phyloP scores from a whole-genome alignment of 2,888 invertebrate species.

The Oxycera nigricornis region DNA sequence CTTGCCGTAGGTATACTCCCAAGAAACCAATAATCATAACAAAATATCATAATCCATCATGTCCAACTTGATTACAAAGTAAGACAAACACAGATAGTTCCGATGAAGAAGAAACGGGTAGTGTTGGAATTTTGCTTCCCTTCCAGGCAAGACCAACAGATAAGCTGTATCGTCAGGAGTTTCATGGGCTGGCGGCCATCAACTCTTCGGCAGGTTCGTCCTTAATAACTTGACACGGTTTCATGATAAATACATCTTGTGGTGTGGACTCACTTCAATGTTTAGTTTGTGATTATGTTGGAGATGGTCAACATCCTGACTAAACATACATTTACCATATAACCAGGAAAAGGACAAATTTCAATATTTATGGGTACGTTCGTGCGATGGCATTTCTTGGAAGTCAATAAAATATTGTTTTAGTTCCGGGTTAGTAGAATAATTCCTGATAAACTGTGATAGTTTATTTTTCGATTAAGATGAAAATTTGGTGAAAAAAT shows the following conservation, averaged over 20 bases:
- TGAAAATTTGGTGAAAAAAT: too few species aligned
- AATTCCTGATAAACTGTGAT: too few species aligned
- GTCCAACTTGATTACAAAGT: constrained; percentile 33
- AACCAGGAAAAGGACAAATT: too few species aligned
- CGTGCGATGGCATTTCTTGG: too few species aligned
- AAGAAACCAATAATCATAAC: constrained; percentile 29
- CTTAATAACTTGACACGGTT: constrained; percentile 26
- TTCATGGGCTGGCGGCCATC: constrained; percentile 6
- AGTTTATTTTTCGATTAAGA: too few species aligned
- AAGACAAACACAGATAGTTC: neutral
- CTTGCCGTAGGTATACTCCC: constrained; percentile 22
- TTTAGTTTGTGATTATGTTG: too few species aligned
- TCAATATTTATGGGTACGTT: too few species aligned
- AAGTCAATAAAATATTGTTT: too few species aligned
- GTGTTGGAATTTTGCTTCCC: neutral
- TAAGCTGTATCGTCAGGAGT: neutral
- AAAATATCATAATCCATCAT: constrained; percentile 40
- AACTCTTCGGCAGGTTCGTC: constrained; percentile 3
- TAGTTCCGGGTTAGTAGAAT: too few species aligned
- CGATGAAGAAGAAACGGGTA: neutral
- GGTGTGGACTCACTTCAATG: too few species aligned
- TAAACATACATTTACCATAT: too few species aligned
- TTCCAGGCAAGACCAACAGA: constrained; percentile 14
- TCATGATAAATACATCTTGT: constrained; percentile 12
- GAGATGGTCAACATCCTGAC: too few species aligned